Evolutionary conservation across 2,797 vertebrate species (phyloP), one percentile per base, ranked within the genome.

Genomic region (Bradypus variegatus): DNA sequence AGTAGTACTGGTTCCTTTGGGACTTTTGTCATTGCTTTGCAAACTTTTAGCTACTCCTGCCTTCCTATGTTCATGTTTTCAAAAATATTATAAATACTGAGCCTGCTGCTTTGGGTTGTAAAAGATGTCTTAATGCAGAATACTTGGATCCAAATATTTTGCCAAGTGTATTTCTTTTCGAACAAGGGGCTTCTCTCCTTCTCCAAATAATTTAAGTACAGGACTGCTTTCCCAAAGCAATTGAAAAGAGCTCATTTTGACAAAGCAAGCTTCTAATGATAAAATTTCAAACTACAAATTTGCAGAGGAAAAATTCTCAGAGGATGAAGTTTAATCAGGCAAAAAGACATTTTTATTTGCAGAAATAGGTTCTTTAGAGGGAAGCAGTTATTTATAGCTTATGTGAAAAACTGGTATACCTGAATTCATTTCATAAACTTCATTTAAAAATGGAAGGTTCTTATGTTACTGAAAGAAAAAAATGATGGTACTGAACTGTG

Each of bases 271-370:
- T 76, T 65, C 83, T 83, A 13, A 48, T 76, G 92, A 80, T 73
- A 93, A 85, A 67, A 88, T 94, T 95, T 64, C 83, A 86, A 90
- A 45, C 84, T 92, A 65, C 55, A 78, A 29, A 91, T 95, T 93
- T 93, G 58, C 53, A 93, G 91, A 91, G 95, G 96, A 87, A 94
- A 96, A 95, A 80, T 96, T 90, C 86, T 93, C 83, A 91, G 80
- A 87, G 95, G 93, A 96, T 95, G 92, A 96, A 93, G 77, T 62
- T 92, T 94, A 94, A 97, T 96, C 91, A 94, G 95, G 89, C 89
- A 90, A 95, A 94, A 92, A 83, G 92, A 76, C 84, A 53, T 95
- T 96, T 96, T 97, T 96, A 82, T 96, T 91, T 96, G 70, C 94
- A 95, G 94, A 94, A 95, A 83, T 89, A 94, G 94, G 85, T 48